Conservation (phyloP, 1,140 invertebrate genomes). For the Armadillidium nasatum region DNA sequence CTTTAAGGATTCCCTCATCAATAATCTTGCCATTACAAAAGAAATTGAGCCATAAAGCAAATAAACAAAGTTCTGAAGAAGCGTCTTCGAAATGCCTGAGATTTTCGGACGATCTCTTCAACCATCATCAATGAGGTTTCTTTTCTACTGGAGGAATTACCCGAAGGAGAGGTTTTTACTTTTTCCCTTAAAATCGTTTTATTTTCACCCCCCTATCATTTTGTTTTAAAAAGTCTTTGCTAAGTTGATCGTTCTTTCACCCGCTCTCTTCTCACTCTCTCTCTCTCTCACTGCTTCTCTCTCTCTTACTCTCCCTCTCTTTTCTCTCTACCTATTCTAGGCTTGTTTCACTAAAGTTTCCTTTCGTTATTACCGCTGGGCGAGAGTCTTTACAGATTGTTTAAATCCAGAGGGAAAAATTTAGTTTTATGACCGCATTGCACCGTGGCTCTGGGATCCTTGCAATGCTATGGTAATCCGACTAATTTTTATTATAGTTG, state of each 20-base stretch:
- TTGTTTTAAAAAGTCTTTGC: neutral
- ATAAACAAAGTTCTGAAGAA: slow-evolving; percentile 29
- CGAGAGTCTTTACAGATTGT: slow-evolving; percentile 21
- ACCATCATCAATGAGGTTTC: neutral
- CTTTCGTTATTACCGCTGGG: neutral
- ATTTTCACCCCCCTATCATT: neutral
- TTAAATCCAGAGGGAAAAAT: slow-evolving; percentile 24
- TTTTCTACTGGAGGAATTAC: no score
- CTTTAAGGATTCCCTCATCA: slow-evolving; percentile 1
- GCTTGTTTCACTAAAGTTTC: no score
- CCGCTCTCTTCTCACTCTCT: no score
- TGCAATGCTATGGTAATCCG: slow-evolving; percentile 26
- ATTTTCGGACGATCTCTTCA: neutral
- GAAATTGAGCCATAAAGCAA: slow-evolving; percentile 23
- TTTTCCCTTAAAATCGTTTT: neutral
- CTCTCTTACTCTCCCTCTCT: no score
- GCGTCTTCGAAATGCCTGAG: neutral
- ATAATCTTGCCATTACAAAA: slow-evolving; percentile 11
- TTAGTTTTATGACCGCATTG: slow-evolving; percentile 23
- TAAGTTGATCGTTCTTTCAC: no score
- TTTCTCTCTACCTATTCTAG: no score
- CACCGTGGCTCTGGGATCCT: neutral
- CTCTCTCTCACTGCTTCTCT: no score
- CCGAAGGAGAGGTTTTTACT: neutral
- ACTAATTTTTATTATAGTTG: slow-evolving; percentile 23